Evolutionary conservation across 2,888 invertebrate species (phyloP), one percentile per base, ranked within the genome.

Genomic region (Syrista parreyssii): DNA sequence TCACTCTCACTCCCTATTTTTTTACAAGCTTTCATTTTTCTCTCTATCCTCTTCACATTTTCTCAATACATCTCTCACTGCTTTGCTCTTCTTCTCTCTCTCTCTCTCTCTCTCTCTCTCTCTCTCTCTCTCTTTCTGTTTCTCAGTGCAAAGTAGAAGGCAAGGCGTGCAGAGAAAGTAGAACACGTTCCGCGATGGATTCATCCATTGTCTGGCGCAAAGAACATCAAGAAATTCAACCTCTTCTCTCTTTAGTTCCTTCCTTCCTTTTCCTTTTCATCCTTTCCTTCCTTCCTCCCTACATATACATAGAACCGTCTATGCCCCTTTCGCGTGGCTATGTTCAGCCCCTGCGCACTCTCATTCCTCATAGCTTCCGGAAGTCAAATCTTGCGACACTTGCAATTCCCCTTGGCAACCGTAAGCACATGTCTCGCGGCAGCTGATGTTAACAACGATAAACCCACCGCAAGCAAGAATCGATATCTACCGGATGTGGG

Each of bases 131-230:
- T 68, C 68, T 75, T n/a, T 68, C 6, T n/a, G 68, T 34, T 40
- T 71, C 72, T 68, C 68, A 35, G 68, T 15, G 69, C 40, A 76
- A 74, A 36, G 9, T 55, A 40, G 78, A 74, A 68, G 75, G 36
- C 12, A 34, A 74, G 74, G 76, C 76, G 76, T 34, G 23, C 23
- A 79, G 79, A 78, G 76, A 82, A 84, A 85, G 75, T 85, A 74
- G 84, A 85, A 80, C 85, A 79, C 76, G 77, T 81, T 74, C 71
- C 76, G 74, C 80, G 79, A 82, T 77, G 82, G 81, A 82, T 85
- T 81, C 82, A 72, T 76, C 83, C 81, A 85, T 85, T 84, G 82
- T 84, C 40, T 78, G 74, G 55, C 36, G 77, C 73, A 79, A 78
- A 23, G 23, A 9, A 55, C 55, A 55, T 71, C 80, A 76, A 15